Evolutionary conservation across 2,797 vertebrate genomes (phyloP), one percentile per base, ranked within the genome.

Genomic region (Nannoperca australis): DNA sequence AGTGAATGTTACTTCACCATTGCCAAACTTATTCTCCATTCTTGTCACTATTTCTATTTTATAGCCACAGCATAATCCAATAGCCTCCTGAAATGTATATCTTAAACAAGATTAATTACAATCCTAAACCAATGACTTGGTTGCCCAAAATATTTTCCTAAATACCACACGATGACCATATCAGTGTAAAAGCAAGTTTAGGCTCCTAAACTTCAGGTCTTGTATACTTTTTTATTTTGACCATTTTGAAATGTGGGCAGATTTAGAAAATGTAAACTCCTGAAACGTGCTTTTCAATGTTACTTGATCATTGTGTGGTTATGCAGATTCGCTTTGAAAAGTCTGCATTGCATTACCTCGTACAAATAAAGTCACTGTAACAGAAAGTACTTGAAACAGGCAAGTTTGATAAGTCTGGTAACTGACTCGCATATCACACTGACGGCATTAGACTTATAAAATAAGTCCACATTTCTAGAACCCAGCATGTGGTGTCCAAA

Each of bases 1-100:
- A 64, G 22, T 79, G 73, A 81, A 88, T 76, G 78, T 81, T 76
- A 62, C 53, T n/a, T 85, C 47, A 73, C 40, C 49, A 38, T 17
- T 65, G 65, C 63, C 42, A 36, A 47, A 79, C 22, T 20, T 15
- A 8, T 58, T 70, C 32, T 82, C 5, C 3, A 1, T 66, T 70
- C 20, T 30, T n/a, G n/a, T 34, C 36, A 30, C 14, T 30, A 55
- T 70, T 56, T 55, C n/a, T 24, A 20, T 78, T 73, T 45, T 30
- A 63, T 59, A 60, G 45, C 30, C 22, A 49, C 14, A 61, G 12
- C 9, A 66, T 54, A 81, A 55, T 27, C 24, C 24, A 27, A 27
- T 27, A 27, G 24, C n/a, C 47, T 65, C 44, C 17, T 49, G 1
- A 51, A 53, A 8, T 69, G 47, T 60, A 27, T 22, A 49, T 36